Conservation (phyloP, 1,140 invertebrate species). For the Cataglyphis hispanica region DNA sequence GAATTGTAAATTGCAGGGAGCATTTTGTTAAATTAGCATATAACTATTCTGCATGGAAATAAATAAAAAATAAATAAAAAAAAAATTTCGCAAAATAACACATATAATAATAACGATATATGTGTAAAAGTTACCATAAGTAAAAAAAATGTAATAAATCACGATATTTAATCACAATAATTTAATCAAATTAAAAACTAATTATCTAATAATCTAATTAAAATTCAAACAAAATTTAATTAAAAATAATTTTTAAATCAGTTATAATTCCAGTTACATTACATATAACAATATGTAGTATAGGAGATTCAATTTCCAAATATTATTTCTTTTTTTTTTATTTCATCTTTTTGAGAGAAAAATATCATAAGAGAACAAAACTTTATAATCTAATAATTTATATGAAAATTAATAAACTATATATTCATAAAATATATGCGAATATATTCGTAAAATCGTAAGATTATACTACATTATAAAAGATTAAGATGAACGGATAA, state of each 20-base stretch:
- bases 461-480: no score
- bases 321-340: neutral
- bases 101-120: no score
- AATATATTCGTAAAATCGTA: no score
- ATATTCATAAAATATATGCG: no score
- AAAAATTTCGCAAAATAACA: neutral
- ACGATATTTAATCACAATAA: no score
- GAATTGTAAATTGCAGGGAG: conserved; percentile 17
- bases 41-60: neutral
- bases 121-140: neutral
- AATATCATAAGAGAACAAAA: neutral
- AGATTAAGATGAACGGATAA: no score
- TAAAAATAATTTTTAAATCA: neutral
- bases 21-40: neutral
- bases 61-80: neutral
- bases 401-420: neutral
- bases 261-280: neutral
- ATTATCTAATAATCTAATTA: neutral
- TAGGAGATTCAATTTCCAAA: neutral
- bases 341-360: neutral
- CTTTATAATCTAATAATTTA: neutral
- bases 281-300: neutral
- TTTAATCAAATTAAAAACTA: neutral
- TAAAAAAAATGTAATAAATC: neutral
- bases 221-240: neutral